Evolutionary conservation across 2,113 vertebrate species (phyloP).

Genomic region (Irena cyanogastra): DNA sequence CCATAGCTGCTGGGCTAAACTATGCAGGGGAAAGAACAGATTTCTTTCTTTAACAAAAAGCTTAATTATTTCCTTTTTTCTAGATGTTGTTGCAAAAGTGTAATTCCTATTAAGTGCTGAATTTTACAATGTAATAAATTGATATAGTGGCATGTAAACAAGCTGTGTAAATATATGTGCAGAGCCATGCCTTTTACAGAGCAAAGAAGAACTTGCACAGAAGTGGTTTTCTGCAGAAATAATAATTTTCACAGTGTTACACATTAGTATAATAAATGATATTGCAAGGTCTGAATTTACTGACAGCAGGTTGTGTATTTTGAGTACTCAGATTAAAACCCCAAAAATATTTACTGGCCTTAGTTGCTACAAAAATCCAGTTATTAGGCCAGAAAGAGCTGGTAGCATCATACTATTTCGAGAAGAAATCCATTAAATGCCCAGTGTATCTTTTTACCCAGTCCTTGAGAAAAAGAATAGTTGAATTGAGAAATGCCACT

Average conservation of each 20-base stretch:
- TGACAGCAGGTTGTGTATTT: background rate
- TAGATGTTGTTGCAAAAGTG: background rate
- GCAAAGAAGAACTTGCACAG: background rate
- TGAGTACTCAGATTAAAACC: background rate
- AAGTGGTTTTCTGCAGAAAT: background rate
- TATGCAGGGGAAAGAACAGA: background rate
- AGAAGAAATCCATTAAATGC: background rate
- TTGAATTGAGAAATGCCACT: background rate
- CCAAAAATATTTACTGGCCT: background rate
- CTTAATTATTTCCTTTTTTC: background rate
- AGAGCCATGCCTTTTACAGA: background rate
- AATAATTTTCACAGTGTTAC: background rate
- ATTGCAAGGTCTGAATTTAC: background rate
- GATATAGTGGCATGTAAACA: background rate
- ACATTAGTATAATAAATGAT: background rate
- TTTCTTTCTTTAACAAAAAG: background rate
- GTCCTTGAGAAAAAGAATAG: background rate
- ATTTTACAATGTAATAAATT: constrained; percentile 1
- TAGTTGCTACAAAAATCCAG: background rate
- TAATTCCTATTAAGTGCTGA: background rate
- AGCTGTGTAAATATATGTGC: background rate
- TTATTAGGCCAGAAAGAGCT: background rate
- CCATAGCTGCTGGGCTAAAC: background rate
- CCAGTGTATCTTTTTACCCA: background rate
- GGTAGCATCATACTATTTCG: background rate